A percentile compares a stretch with the other conserved stretches of the same genome.
These are phyloP conservation scores for Morone chrysops DNA, from an alignment of 2,113 vertebrate species.

Conservation along the genomic window DNA sequence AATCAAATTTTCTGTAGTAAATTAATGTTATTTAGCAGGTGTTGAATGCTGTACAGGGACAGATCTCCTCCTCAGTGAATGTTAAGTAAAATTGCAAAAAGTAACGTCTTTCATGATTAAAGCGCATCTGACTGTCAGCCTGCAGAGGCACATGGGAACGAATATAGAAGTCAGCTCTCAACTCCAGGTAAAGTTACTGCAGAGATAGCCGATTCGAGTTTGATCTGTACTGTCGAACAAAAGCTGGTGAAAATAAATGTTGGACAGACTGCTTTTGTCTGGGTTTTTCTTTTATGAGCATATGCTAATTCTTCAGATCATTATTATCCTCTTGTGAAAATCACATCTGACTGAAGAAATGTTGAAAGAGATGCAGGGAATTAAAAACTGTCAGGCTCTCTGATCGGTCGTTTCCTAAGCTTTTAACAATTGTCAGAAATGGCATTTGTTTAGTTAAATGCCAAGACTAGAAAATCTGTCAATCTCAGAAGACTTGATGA, in stretches of 20 bases:
- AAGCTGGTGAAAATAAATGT: background rate
- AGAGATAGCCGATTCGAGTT: background rate
- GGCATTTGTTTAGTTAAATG: constrained; percentile 12
- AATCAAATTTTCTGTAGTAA: too few species aligned
- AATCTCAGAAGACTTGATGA: background rate
- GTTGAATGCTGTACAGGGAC: background rate
- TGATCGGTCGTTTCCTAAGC: background rate
- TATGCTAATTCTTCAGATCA: constrained; percentile 1
- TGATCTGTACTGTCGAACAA: background rate
- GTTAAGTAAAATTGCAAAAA: background rate
- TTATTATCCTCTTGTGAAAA: background rate
- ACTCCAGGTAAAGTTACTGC: background rate
- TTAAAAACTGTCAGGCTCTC: background rate
- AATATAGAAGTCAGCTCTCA: background rate
- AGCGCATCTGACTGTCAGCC: background rate
- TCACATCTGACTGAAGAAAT: background rate
- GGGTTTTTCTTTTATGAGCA: background rate
- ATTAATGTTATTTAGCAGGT: background rate
- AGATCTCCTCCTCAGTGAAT: background rate
- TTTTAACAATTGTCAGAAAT: constrained; percentile 4
- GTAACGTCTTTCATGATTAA: background rate
- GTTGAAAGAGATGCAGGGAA: background rate
- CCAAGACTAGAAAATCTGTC: background rate
- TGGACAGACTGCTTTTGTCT: background rate
- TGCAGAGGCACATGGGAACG: background rate